phyloP scores from a whole-genome alignment of 1,140 invertebrate species.

The Drosophila ambigua region DNA sequence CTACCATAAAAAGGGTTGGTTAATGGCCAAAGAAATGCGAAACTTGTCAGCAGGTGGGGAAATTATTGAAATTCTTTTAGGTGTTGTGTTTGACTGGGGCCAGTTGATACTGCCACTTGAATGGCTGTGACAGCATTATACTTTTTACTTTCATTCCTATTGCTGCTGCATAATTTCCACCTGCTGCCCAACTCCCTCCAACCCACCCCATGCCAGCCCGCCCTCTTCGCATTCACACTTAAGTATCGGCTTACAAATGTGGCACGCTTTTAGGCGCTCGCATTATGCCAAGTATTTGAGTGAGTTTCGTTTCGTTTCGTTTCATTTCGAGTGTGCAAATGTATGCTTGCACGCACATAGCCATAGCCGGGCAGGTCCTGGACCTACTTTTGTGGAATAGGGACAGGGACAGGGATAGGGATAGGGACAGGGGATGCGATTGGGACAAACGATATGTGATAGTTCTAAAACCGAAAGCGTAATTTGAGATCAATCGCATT shows the following conservation, averaged over 20 bases:
- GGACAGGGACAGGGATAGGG: neutral
- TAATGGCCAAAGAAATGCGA: constrained; percentile 76
- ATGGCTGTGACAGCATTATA: constrained; percentile 78
- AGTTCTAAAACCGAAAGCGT: constrained; percentile 5
- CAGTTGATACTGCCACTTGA: constrained; percentile 71
- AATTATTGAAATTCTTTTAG: constrained; percentile 78
- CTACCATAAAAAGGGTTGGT: constrained; percentile 70
- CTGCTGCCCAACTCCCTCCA: constrained; percentile 3
- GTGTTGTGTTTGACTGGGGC: constrained; percentile 45
- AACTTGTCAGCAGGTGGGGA: constrained; percentile 70
- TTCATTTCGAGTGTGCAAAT: constrained; percentile 53
- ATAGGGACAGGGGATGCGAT: neutral
- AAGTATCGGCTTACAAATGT: constrained; percentile 47
- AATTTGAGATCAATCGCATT: neutral
- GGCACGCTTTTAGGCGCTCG: constrained; percentile 67
- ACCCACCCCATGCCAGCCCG: neutral
- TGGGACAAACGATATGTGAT: constrained; percentile 50
- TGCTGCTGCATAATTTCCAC: constrained; percentile 63
- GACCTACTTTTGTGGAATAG: constrained; percentile 29
- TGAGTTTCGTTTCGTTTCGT: constrained; percentile 53
- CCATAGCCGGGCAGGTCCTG: constrained; percentile 12
- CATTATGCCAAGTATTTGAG: constrained; percentile 77
- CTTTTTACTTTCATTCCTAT: constrained; percentile 56
- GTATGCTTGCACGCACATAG: constrained; percentile 36
- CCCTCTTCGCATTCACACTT: neutral